Conservation (phyloP, 2,888 invertebrate genomes). For the Muschampia plurimacula region DNA sequence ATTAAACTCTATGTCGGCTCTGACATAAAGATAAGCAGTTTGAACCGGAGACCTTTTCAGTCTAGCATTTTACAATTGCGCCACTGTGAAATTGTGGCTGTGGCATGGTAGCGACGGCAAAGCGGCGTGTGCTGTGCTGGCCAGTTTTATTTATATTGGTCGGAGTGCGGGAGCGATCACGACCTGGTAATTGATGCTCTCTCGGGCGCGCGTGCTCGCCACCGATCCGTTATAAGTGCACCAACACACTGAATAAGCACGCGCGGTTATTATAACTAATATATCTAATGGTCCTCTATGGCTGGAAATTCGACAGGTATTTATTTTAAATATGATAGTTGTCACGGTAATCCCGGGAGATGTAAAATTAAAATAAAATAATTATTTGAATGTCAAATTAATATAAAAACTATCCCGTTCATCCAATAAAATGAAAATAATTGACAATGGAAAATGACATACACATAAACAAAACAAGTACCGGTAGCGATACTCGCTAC, state of each 20-base stretch:
- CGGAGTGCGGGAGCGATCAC: constrained; percentile 83
- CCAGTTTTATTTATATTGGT: constrained; percentile 81
- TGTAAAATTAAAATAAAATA: too few species aligned
- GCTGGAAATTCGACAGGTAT: too few species aligned
- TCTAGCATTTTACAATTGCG: constrained; percentile 80
- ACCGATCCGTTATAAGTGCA: constrained; percentile 59
- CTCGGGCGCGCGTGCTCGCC: constrained; percentile 52
- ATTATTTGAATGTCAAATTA: too few species aligned
- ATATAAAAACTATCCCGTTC: too few species aligned
- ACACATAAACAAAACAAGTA: too few species aligned
- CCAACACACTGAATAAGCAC: constrained; percentile 39
- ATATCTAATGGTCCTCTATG: neutral
- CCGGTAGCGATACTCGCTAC: too few species aligned
- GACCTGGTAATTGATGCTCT: constrained; percentile 82
- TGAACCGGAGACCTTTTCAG: constrained; percentile 79
- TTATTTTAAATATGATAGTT: too few species aligned
- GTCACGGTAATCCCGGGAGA: too few species aligned
- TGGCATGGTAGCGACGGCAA: constrained; percentile 48
- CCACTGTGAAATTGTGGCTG: constrained; percentile 71
- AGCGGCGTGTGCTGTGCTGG: constrained; percentile 62
- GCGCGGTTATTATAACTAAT: constrained; percentile 40
- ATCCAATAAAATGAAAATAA: too few species aligned
- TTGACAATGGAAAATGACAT: too few species aligned
- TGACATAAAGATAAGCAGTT: constrained; percentile 74
- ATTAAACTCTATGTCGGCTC: constrained; percentile 51